A percentile compares a stretch with the other conserved stretches of the same genome.
phyloP scores from a whole-genome alignment of 2,113 vertebrate species.

The Brevimyrus niger region DNA sequence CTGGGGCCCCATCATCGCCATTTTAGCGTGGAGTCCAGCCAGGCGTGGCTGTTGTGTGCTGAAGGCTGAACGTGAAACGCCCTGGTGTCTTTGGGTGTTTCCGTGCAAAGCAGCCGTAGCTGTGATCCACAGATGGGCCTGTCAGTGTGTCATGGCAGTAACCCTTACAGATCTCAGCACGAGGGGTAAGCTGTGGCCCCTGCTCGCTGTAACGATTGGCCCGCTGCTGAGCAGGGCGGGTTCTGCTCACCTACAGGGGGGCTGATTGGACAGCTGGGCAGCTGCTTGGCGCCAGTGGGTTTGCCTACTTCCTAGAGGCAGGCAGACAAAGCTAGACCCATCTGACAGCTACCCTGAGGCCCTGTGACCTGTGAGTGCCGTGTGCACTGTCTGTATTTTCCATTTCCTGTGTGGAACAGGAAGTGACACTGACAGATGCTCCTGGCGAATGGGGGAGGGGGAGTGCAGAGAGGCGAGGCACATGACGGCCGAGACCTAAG shows the following conservation, averaged over 20 bases:
- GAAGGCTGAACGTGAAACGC: not conserved
- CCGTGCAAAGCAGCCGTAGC: not conserved
- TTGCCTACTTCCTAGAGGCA: not conserved
- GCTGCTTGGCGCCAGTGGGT: not conserved
- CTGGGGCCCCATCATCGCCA: not conserved
- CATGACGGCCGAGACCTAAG: not conserved
- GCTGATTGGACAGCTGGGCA: not conserved
- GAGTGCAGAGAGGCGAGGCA: no score
- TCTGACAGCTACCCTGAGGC: not conserved
- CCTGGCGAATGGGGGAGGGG: no score
- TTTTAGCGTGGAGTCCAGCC: not conserved
- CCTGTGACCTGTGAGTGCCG: not conserved
- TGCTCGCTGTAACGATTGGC: not conserved
- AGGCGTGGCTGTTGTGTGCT: not conserved
- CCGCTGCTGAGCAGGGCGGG: not conserved
- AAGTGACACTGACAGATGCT: not conserved
- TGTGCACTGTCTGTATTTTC: not conserved
- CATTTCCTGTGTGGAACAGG: not conserved
- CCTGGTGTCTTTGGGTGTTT: not conserved
- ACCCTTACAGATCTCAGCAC: not conserved
- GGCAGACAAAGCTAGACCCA: not conserved
- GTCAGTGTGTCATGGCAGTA: not conserved
- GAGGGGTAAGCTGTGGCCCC: not conserved
- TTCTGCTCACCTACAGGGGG: not conserved
- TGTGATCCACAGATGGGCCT: not conserved